phyloP scores from a whole-genome alignment of 1,140 invertebrate genomes.

The Latrodectus geometricus region DNA sequence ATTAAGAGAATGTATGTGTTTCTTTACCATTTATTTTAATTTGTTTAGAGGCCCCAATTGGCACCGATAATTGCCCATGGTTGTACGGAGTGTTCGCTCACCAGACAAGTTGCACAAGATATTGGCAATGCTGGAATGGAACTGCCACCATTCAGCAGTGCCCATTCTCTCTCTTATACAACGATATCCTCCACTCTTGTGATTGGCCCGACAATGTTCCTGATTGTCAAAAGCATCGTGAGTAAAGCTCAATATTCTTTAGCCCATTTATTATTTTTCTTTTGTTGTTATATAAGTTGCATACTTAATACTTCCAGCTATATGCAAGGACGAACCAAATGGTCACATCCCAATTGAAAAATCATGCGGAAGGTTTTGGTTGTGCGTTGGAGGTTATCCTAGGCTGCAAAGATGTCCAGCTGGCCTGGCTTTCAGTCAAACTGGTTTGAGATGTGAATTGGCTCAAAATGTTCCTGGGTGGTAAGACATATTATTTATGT shows the following conservation, averaged over 20 bases:
- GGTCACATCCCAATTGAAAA: conserved; percentile 83
- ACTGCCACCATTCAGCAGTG: conserved; percentile 93
- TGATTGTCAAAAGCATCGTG: conserved; percentile 93
- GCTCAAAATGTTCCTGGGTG: conserved; percentile 65
- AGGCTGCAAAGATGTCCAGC: conserved; percentile 89
- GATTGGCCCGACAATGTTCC: conserved; percentile 94
- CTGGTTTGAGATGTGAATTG: conserved; percentile 80
- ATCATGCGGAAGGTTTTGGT: conserved; percentile 93
- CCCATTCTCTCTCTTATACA: conserved; percentile 90
- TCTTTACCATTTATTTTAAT: conserved; percentile 18
- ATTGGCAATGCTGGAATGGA: conserved; percentile 95
- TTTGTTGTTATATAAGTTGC: background rate
- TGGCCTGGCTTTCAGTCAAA: conserved; percentile 88
- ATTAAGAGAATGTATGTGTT: too few species aligned
- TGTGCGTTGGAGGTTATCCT: conserved; percentile 92
- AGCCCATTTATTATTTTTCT: background rate
- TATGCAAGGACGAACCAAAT: conserved; percentile 89
- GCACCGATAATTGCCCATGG: conserved; percentile 90
- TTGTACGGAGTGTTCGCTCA: conserved; percentile 93
- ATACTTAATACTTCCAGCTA: conserved; percentile 73
- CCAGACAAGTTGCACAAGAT: conserved; percentile 90
- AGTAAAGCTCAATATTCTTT: conserved; percentile 68
- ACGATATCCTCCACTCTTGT: conserved; percentile 88
- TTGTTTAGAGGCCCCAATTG: conserved; percentile 80
- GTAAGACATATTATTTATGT: conserved; percentile 37